phyloP scores from a whole-genome alignment of 2,888 invertebrate genomes.

The Chironomus tentans region DNA sequence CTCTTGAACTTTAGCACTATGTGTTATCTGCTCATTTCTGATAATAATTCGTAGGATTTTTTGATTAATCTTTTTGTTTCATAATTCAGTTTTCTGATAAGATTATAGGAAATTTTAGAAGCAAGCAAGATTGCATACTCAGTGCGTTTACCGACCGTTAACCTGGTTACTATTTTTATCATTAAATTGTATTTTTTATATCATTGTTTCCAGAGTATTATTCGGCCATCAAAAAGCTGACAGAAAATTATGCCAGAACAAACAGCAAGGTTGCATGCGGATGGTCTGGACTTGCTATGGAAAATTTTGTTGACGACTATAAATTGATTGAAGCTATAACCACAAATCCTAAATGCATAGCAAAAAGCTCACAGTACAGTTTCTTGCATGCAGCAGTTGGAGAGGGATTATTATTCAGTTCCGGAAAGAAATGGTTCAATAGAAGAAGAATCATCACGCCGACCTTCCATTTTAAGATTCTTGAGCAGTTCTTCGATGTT shows the following conservation, averaged over 20 bases:
- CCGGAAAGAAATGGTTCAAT: constrained; percentile 50
- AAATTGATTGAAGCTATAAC: constrained; percentile 44
- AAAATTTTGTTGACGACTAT: constrained; percentile 42
- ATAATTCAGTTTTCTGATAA: too few species aligned
- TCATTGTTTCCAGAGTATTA: constrained; percentile 9
- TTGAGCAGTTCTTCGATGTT: constrained; percentile 60
- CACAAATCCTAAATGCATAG: constrained; percentile 34
- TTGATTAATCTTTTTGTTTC: too few species aligned
- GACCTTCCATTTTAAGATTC: constrained; percentile 68
- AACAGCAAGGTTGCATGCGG: constrained; percentile 34
- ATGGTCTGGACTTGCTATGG: constrained; percentile 43
- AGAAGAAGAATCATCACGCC: constrained; percentile 66
- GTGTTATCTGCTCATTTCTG: too few species aligned
- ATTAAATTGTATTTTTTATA: too few species aligned
- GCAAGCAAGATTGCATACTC: too few species aligned
- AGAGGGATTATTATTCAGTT: constrained; percentile 36
- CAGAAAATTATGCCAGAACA: not conserved
- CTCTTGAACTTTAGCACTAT: too few species aligned
- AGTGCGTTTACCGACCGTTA: not conserved
- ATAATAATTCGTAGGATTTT: too few species aligned
- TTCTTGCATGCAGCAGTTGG: constrained; percentile 37
- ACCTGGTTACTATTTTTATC: not conserved
- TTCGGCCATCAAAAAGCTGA: not conserved
- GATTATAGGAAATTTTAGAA: too few species aligned
- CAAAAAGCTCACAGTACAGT: constrained; percentile 35